Percentiles rank a stretch among this genome's conserved stretches.
phyloP scores from a whole-genome alignment of 2,113 vertebrate genomes.

The Himantopus leucocephalus region DNA sequence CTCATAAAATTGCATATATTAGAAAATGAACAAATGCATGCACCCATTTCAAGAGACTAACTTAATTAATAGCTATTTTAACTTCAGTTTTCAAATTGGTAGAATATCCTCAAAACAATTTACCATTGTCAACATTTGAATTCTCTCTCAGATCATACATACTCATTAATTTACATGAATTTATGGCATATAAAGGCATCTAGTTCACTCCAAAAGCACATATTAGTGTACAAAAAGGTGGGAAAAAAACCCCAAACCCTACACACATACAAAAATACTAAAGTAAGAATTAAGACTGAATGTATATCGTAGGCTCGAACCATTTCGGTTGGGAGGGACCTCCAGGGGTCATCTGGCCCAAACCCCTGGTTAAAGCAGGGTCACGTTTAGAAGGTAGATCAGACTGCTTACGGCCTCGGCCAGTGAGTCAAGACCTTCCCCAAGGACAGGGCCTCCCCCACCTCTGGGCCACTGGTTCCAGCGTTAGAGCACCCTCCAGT shows the following conservation, averaged over 20 bases:
- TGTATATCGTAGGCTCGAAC: accelerated
- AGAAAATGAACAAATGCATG: background rate
- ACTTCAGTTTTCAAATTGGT: background rate
- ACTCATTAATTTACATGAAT: background rate
- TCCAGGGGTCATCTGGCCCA: accelerated
- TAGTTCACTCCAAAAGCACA: background rate
- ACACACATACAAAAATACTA: accelerated
- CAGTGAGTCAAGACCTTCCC: background rate
- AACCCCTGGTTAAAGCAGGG: background rate
- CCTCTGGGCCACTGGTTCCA: too few species aligned
- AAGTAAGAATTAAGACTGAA: background rate
- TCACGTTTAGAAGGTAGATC: background rate
- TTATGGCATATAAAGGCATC: background rate
- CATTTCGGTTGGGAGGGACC: accelerated
- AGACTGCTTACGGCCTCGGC: background rate
- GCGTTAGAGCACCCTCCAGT: too few species aligned
- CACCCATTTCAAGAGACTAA: background rate
- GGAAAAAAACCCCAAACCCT: background rate
- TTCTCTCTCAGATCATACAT: background rate
- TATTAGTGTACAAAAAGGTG: background rate
- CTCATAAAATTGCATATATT: background rate
- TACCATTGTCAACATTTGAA: background rate
- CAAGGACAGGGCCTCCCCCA: too few species aligned
- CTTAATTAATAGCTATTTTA: background rate
- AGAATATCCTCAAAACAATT: background rate